A percentile compares a stretch with the other conserved stretches of the same genome.
phyloP scores from a whole-genome alignment of 1,140 invertebrate species.

The Sycophila sp. region DNA sequence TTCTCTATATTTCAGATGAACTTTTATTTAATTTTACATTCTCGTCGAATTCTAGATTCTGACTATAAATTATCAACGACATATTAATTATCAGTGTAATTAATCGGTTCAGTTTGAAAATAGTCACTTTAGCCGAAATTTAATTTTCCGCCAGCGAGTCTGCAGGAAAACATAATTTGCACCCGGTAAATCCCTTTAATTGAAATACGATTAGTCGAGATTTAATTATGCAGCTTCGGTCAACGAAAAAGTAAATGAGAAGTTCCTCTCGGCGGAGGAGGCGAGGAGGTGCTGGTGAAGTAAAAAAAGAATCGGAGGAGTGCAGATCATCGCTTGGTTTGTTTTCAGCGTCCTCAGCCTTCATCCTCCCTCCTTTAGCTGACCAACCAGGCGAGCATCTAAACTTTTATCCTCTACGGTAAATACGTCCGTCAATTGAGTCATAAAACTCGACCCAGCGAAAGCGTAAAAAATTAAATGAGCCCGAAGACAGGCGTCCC shows the following conservation, averaged over 20 bases:
- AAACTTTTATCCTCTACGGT: conserved; percentile 33
- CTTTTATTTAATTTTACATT: too few species aligned
- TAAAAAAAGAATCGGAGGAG: background rate
- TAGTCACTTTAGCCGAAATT: too few species aligned
- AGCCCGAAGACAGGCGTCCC: background rate
- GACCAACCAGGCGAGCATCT: too few species aligned
- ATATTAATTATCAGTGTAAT: too few species aligned
- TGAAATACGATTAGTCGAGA: conserved; percentile 10
- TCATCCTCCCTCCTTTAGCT: background rate
- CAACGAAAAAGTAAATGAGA: background rate
- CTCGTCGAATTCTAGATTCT: too few species aligned
- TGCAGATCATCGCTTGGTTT: background rate
- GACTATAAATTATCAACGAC: too few species aligned
- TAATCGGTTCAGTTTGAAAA: too few species aligned
- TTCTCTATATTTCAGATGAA: too few species aligned
- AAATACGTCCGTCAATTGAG: conserved; percentile 34
- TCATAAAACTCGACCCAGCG: conserved; percentile 7
- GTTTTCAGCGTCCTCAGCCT: background rate
- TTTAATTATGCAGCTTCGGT: background rate
- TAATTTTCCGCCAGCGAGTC: background rate
- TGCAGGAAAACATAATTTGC: conserved; percentile 7
- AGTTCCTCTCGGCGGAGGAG: background rate
- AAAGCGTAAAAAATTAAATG: conserved; percentile 36
- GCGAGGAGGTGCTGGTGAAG: background rate
- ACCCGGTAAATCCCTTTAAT: background rate